Base-by-base conservation (phyloP, 2,797 vertebrate genomes). In the Bucorvus abyssinicus region DNA sequence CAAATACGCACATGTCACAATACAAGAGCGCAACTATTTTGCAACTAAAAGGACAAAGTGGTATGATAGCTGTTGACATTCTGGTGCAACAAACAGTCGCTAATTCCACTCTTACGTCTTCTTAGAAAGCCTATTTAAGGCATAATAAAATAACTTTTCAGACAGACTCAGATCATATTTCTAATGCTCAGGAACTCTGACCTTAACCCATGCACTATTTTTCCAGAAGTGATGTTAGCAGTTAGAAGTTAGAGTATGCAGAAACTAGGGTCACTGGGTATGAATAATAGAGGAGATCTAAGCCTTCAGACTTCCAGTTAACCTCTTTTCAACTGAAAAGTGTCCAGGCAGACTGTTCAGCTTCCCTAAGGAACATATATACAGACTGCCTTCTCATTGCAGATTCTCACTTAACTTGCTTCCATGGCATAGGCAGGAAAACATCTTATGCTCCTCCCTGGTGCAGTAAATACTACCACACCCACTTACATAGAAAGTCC, bases 301-400 rank as follows among this genome's bases (percentile, higher is more conserved):
- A 79, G 53, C 24, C 56, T 89, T 83, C 42, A 77, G 45, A 84
- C 45, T 82, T 89, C 38, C 67, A 96, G 44, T 59, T 90, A 77
- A 89, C 40, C 57, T 94, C 83, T 89, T 71, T 71, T 87, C 78
- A 85, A 21, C 75, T 61, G 4, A 26, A 24, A 18, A 86, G 12
- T 23, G 32, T 55, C 79, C 63, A 84, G 52, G 19, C 24, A 91
- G 36, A 76, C 60, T 67, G 11, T 38, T 90, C 60, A 70, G 59
- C 24, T 87, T 67, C 47, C 64, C 2, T 3, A 68, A 89, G 27
- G 8, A 91, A 81, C 16, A 53, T 8, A 45, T 1, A 52, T 12
- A 74, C 11, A 78, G 27, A 53, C 15, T 50, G 26, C 44, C 36
- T 64, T 78, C 57, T 88, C 18, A 45, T 1, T 60, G 50, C 16